A percentile compares a stretch with the other conserved stretches of the same genome.
These are phyloP conservation scores for Hyposoter didymator DNA, from an alignment of 2,888 invertebrate genomes.

Conservation along the genomic window DNA sequence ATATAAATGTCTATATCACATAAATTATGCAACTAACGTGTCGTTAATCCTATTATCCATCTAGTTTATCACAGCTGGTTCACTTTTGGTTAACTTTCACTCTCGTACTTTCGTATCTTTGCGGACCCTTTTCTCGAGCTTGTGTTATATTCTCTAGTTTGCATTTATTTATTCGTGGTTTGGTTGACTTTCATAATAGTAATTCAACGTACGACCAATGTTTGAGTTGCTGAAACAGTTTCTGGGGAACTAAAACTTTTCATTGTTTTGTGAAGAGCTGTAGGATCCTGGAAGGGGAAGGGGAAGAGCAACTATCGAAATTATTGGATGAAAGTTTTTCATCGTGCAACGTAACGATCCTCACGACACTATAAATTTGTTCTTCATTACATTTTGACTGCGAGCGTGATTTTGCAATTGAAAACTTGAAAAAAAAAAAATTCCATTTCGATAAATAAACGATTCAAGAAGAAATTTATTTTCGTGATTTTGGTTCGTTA, in stretches of 20 bases:
- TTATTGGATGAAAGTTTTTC: background rate
- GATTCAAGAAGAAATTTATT: background rate
- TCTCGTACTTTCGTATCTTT: constrained; percentile 51
- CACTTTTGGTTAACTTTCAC: constrained; percentile 79
- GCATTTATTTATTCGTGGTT: background rate
- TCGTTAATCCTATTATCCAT: constrained; percentile 64
- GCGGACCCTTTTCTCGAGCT: constrained; percentile 14
- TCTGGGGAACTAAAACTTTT: background rate
- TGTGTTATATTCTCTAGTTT: constrained; percentile 24
- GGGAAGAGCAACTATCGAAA: background rate
- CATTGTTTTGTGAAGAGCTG: background rate
- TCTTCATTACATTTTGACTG: background rate
- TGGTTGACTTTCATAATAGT: background rate
- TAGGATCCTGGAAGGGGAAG: background rate
- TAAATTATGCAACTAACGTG: constrained; percentile 29
- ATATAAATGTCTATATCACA: constrained; percentile 14
- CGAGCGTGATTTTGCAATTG: too few species aligned
- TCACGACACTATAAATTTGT: background rate
- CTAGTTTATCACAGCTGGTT: constrained; percentile 79
- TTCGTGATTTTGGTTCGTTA: too few species aligned
- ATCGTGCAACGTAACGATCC: background rate
- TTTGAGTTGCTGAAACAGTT: background rate
- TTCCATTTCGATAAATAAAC: too few species aligned
- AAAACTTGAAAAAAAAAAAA: background rate
- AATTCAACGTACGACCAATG: background rate